Conservation (phyloP, 2,113 vertebrate species). For the Fulmarus glacialis region DNA sequence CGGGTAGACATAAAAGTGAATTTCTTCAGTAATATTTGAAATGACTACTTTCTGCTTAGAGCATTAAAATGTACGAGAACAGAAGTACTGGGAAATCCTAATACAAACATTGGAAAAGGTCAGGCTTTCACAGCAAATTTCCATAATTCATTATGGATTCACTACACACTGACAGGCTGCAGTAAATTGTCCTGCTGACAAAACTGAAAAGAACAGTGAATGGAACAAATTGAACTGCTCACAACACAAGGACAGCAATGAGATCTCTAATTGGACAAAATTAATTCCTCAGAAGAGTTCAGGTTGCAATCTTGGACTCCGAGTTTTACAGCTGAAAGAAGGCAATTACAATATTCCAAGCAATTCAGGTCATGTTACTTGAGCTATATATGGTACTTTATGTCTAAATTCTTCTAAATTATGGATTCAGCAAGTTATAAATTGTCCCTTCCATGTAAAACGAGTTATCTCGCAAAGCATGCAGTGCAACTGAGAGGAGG, state of each 20-base stretch:
- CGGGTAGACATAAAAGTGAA: not conserved
- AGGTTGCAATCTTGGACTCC: not conserved
- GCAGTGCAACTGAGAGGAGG: not conserved
- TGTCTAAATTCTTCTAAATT: not conserved
- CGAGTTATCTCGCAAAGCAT: not conserved
- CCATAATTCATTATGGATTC: slow-evolving; percentile 62
- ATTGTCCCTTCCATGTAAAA: not conserved
- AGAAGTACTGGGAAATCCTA: not conserved
- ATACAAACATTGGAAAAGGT: slow-evolving; percentile 22
- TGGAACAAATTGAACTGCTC: slow-evolving; percentile 38
- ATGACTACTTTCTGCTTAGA: not conserved
- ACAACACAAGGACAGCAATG: not conserved
- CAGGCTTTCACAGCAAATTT: slow-evolving; percentile 44
- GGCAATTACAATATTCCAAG: not conserved
- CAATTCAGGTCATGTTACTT: not conserved
- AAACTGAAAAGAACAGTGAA: slow-evolving; percentile 35
- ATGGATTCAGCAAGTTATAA: not conserved
- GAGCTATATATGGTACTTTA: not conserved
- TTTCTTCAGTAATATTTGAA: not conserved
- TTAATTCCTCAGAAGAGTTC: not conserved
- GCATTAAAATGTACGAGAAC: accelerated
- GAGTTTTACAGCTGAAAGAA: not conserved
- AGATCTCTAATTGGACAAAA: slow-evolving; percentile 8
- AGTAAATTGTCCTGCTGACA: slow-evolving; percentile 51
- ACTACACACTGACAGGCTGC: slow-evolving; percentile 16